Evolutionary conservation across 2,888 invertebrate species (phyloP), one percentile per base, ranked within the genome.

Genomic region (Drosophila niveifrons): DNA sequence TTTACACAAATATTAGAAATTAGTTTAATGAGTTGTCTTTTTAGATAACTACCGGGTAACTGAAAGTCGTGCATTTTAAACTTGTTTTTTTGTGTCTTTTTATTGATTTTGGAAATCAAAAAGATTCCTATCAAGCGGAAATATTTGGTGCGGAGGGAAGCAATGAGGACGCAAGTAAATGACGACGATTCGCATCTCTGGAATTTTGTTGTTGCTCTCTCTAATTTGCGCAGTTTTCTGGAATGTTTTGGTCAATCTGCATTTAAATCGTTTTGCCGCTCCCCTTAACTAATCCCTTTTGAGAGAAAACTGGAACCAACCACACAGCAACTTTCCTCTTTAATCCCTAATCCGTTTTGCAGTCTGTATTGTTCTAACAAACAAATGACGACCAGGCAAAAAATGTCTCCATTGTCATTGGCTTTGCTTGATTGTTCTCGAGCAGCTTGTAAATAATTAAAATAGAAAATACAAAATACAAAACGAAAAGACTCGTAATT

Each of bases 61-160:
- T 7, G 2, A 7, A 13, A 8, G 39, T 41, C 39, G 39, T 13
- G 11, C n/a, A 7, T 31, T 55, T 55, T 44, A 1, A 11, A 15
- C 11, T 41, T 41, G 41, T 15, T 31, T 46, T 46, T 34, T 29
- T 39, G 31, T 44, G 31, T 44, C 31, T 55, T 55, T 55, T 31
- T 55, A 55, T 44, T 56, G 53, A 53, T 53, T 53, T 53, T 53
- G 2, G 9, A 55, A 55, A 55, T 44, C 44, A 56, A 56, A 56
- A 34, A 44, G 55, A 56, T 56, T 56, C 18, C 55, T 34, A 56
- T 44, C 55, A 44, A 34, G 55, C 55, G 55, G 44, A 56, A 56
- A 56, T 34, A 34, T 56, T 44, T 44, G 9, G 29, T 8, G 31
- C 29, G 7, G 43, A 17, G 15, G 43, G 1, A 2, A 31, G 43